Evolutionary conservation across 2,888 invertebrate species (phyloP).

Genomic region (Polymixis flavicincta): DNA sequence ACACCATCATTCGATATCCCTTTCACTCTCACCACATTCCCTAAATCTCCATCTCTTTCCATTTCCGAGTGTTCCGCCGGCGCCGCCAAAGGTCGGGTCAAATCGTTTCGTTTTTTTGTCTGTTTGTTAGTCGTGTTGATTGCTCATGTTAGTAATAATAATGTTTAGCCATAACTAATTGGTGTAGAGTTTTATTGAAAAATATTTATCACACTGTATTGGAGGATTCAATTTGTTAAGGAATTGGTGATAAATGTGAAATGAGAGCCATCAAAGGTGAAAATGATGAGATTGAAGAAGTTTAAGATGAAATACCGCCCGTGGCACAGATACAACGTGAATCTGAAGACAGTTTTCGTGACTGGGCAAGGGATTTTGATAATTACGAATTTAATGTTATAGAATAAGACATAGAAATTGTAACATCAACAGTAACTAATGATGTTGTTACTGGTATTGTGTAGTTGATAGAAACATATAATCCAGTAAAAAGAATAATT

Average conservation of each 20-base stretch:
- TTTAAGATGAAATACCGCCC: not conserved
- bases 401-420: not conserved
- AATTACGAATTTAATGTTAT: too few relatives aligned
- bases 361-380: not conserved
- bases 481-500: not conserved
- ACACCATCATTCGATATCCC: conserved; percentile 46
- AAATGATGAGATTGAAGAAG: conserved; percentile 8
- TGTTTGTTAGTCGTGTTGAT: conserved; percentile 84
- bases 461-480: too few relatives aligned
- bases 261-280: conserved; percentile 14
- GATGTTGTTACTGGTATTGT: not conserved
- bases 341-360: not conserved
- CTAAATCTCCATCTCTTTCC: conserved; percentile 66
- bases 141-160: conserved; percentile 86
- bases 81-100: conserved; percentile 89
- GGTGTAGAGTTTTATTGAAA: conserved; percentile 89
- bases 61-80: conserved; percentile 75
- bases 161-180: conserved; percentile 88
- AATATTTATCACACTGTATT: conserved; percentile 72
- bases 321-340: not conserved
- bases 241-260: conserved; percentile 49
- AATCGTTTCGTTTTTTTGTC: conserved; percentile 82
- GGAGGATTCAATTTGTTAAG: conserved; percentile 58
- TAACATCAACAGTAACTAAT: not conserved
- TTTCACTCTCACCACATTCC: conserved; percentile 58